Evolutionary conservation across 2,888 invertebrate genomes (phyloP), one percentile per base, ranked within the genome.

Genomic region (Seira ritae): DNA sequence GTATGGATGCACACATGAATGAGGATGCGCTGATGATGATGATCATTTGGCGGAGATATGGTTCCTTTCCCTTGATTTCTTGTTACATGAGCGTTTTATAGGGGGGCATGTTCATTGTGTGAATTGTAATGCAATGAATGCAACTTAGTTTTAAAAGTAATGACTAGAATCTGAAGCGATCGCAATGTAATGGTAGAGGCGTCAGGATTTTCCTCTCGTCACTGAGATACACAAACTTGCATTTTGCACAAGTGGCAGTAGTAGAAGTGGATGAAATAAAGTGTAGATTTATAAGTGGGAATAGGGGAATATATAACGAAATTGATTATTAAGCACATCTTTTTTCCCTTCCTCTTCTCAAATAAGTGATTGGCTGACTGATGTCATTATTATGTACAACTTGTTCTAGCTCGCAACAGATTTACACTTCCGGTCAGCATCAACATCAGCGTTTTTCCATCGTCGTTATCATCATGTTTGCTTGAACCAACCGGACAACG

Each of bases 371-470:
- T 77, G 78, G 73, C 80, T 80, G 80, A 37, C 68, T 80, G 80
- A 69, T 73, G 68, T 80, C 67, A 74, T 80, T 80, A 80, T 80
- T 80, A 65, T 73, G 62, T 62, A 62, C 60, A 73, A 65, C 69
- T 73, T 46, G 74, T 68, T 68, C 74, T 74, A 80, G 20, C 80
- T 72, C 42, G 73, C 73, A 80, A 75, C 65, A 81, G 80, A 75
- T 71, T 81, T 81, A 75, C 75, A 75, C 75, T 75, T 81, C 80
- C 80, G 80, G 80, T 71, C 80, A 75, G 62, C 75, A 75, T 55
- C 55, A 55, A 2, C 55, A 31, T 31, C 31, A n/a, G n/a, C n/a
- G n/a, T n/a, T n/a, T n/a, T n/a, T n/a, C n/a, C n/a, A n/a, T n/a
- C n/a, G n/a, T n/a, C n/a, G n/a, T n/a, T n/a, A n/a, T n/a, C n/a